Evolutionary conservation across 1,140 invertebrate genomes (phyloP).

Genomic region (Probaryconus sp.): DNA sequence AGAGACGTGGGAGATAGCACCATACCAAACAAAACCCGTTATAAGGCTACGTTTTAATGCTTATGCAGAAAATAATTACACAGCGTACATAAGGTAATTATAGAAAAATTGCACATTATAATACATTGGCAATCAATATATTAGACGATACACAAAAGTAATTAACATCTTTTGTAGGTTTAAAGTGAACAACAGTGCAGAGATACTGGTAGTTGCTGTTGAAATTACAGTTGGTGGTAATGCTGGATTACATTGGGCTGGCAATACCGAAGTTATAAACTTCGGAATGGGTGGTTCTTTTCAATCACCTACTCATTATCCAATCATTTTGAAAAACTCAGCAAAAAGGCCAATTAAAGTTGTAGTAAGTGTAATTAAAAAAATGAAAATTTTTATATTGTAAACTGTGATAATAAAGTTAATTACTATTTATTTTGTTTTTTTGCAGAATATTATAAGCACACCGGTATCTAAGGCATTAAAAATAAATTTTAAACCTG

Average conservation of each 20-base stretch:
- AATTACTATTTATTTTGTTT: conserved; percentile 30
- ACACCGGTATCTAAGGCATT: conserved; percentile 81
- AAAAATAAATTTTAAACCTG: conserved; percentile 80
- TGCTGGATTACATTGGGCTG: conserved; percentile 85
- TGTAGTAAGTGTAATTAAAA: conserved; percentile 79
- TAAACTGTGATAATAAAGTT: neutral
- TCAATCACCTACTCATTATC: conserved; percentile 82
- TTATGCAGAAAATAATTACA: conserved; percentile 86
- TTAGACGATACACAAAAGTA: conserved; percentile 30
- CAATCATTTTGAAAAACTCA: conserved; percentile 85
- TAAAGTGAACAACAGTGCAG: conserved; percentile 84
- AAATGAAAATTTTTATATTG: neutral
- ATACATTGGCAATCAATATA: no score
- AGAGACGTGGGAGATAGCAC: conserved; percentile 92
- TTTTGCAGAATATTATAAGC: conserved; percentile 79
- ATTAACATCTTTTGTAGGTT: conserved; percentile 79
- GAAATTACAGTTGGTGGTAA: conserved; percentile 89
- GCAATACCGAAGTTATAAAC: conserved; percentile 87
- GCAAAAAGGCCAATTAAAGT: conserved; percentile 84
- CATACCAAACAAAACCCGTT: conserved; percentile 92
- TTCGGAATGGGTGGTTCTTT: conserved; percentile 88
- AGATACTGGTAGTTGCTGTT: conserved; percentile 88
- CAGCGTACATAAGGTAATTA: conserved; percentile 85
- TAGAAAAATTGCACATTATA: conserved; percentile 3
- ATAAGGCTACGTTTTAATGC: conserved; percentile 92